Evolutionary conservation across 2,888 invertebrate genomes (phyloP).

Genomic region (Uloborus plumipes): DNA sequence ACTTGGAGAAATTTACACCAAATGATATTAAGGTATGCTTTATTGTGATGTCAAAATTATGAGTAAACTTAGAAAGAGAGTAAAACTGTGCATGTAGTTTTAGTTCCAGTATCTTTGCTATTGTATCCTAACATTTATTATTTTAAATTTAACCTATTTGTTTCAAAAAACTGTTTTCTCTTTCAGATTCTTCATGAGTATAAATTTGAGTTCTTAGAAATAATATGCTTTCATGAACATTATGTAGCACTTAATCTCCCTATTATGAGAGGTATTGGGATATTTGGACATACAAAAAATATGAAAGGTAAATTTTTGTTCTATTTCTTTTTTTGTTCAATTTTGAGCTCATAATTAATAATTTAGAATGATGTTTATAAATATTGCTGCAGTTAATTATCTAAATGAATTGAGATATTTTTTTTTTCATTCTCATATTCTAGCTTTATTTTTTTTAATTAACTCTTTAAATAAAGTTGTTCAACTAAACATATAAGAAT

Average conservation of each 20-base stretch:
- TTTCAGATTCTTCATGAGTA: constrained; percentile 84
- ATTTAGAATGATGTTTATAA: too few relatives aligned
- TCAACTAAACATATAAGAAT: too few relatives aligned
- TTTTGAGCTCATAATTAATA: too few relatives aligned
- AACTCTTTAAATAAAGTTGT: too few relatives aligned
- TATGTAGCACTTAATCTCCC: constrained; percentile 94
- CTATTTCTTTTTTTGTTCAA: too few relatives aligned
- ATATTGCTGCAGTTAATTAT: too few relatives aligned
- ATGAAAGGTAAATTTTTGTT: constrained; percentile 70
- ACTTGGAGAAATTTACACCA: constrained; percentile 86
- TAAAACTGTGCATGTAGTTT: not conserved
- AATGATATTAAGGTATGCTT: constrained; percentile 77
- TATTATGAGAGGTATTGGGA: constrained; percentile 77
- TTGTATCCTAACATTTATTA: not conserved
- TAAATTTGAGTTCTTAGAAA: constrained; percentile 91
- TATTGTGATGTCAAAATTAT: not conserved
- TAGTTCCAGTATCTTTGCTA: not conserved
- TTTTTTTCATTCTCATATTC: too few relatives aligned
- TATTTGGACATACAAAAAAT: constrained; percentile 71
- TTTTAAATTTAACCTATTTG: not conserved
- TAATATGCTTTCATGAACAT: constrained; percentile 94
- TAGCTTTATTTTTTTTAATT: too few relatives aligned
- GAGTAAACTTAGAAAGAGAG: too few relatives aligned
- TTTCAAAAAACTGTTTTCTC: constrained; percentile 9
- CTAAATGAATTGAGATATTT: too few relatives aligned